phyloP scores from a whole-genome alignment of 2,888 invertebrate genomes.

The Caenorhabditis panamensis region DNA sequence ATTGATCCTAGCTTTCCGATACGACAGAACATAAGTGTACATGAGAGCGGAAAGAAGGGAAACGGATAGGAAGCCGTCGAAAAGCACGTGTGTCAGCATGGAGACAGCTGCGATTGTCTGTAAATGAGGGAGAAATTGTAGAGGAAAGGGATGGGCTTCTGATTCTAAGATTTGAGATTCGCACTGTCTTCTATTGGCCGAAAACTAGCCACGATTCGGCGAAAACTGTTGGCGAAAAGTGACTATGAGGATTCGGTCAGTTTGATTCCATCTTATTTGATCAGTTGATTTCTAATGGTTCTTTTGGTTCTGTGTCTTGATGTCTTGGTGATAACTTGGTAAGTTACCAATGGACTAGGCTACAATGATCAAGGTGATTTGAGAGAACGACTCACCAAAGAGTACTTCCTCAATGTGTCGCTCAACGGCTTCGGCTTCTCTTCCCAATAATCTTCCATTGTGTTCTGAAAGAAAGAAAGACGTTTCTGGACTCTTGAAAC shows the following conservation, averaged over 20 bases:
- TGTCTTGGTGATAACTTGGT: neutral
- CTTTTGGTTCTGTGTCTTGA: neutral
- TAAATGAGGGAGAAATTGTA: neutral
- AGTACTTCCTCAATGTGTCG: conserved; percentile 41
- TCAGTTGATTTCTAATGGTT: neutral
- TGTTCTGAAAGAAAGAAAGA: conserved; percentile 21
- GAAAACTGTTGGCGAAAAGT: neutral
- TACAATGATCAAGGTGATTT: conserved; percentile 3
- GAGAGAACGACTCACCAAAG: conserved; percentile 34
- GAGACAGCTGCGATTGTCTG: conserved; percentile 49
- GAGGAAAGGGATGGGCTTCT: neutral
- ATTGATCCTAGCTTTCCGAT: conserved; percentile 42
- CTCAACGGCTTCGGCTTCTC: conserved; percentile 50
- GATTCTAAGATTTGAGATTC: too few relatives aligned
- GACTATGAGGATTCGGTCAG: too few relatives aligned
- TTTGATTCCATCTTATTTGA: too few relatives aligned
- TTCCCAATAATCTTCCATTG: conserved; percentile 25
- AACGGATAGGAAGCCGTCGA: conserved; percentile 49
- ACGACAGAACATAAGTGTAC: conserved; percentile 52
- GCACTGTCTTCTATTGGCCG: too few relatives aligned
- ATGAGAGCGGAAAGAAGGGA: conserved; percentile 45
- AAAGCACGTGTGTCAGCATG: conserved; percentile 30
- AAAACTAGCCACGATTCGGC: neutral
- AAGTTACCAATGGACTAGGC: neutral
- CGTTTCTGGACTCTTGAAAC: conserved; percentile 7